These are phyloP conservation scores for Epinephelus awoara DNA, from an alignment of 2,797 vertebrate genomes.

Conservation along the genomic window DNA sequence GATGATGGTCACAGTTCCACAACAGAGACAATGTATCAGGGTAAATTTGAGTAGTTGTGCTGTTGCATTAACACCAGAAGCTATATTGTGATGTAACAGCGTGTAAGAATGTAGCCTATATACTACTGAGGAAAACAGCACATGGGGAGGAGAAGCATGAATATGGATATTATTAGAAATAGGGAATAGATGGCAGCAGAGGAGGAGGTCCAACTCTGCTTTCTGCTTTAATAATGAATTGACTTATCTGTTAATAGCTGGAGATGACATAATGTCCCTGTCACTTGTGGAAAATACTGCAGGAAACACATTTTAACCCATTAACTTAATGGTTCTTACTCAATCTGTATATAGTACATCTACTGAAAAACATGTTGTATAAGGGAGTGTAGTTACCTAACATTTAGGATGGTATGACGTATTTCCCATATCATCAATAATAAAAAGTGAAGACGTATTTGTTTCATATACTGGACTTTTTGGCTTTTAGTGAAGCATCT, in stretches of 20 bases:
- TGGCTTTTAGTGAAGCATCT: neutral
- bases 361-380: conserved; percentile 3
- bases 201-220: conserved; percentile 1
- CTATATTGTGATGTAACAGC: neutral
- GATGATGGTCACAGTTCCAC: conserved; percentile 5
- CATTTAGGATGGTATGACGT: neutral
- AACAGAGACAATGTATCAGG: conserved; percentile 11
- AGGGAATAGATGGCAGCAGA: neutral
- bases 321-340: neutral
- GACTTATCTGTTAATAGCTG: conserved; percentile 21
- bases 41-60: neutral
- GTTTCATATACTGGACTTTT: neutral
- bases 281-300: conserved; percentile 16
- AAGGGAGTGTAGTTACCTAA: neutral
- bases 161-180: conserved; percentile 37
- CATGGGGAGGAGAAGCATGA: neutral
- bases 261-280: conserved; percentile 4
- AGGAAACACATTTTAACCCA: conserved; percentile 22
- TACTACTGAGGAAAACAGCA: neutral
- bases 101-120: neutral
- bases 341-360: neutral
- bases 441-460: neutral
- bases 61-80: neutral
- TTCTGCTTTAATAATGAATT: conserved; percentile 42
- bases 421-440: neutral